phyloP scores from a whole-genome alignment of 2,888 invertebrate genomes.

The Drosophila nigritarsus region DNA sequence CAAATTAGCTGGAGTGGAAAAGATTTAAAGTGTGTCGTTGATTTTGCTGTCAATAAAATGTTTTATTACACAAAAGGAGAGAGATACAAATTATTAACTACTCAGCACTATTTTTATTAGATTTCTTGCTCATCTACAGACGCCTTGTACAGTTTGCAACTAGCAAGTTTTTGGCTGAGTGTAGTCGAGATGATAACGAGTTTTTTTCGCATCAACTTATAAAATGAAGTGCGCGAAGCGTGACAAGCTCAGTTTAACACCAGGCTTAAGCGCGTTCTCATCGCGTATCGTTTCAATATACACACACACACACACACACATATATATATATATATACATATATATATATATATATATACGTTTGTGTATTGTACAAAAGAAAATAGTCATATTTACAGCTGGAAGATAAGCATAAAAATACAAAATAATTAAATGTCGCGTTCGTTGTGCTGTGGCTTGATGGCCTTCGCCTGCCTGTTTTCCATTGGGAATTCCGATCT shows the following conservation, averaged over 20 bases:
- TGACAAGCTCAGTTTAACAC: constrained; percentile 53
- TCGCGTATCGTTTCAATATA: constrained; percentile 18
- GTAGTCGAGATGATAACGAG: constrained; percentile 55
- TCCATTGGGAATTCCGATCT: constrained; percentile 36
- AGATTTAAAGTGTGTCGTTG: neutral
- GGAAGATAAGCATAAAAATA: constrained; percentile 54
- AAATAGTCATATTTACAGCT: constrained; percentile 28
- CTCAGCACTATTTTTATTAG: neutral
- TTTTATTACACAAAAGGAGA: too few species aligned
- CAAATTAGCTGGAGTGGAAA: neutral
- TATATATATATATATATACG: constrained; percentile 7
- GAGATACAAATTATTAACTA: neutral
- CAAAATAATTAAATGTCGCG: constrained; percentile 50
- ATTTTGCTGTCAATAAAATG: too few species aligned
- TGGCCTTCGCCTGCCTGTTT: constrained; percentile 53
- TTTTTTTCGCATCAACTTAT: constrained; percentile 64
- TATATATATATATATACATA: neutral
- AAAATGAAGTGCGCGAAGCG: constrained; percentile 50
- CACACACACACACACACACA: constrained; percentile 2
- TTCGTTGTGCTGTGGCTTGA: constrained; percentile 35
- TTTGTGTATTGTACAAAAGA: constrained; percentile 12
- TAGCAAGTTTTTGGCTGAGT: neutral
- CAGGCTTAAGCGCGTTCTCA: constrained; percentile 29
- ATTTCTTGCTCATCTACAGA: neutral
- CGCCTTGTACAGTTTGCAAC: neutral